Evolutionary conservation across 1,140 invertebrate genomes (phyloP).

Genomic region (Conus betulinus): DNA sequence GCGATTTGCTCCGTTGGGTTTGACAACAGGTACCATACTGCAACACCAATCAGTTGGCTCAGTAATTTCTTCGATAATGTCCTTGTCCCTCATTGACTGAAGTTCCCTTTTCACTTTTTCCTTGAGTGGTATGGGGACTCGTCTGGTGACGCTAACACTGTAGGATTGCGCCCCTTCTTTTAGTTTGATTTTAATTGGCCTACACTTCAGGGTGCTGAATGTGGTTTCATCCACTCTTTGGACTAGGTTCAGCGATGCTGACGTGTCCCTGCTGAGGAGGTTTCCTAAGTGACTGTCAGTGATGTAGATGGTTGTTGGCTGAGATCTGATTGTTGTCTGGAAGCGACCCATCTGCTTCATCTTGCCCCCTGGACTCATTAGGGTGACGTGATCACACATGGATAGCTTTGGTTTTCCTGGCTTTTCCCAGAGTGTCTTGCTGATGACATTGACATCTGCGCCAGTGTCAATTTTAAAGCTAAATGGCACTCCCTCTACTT

Average conservation of each 20-base stretch:
- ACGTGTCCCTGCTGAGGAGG: not conserved
- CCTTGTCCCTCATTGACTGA: constrained; percentile 4
- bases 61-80: not conserved
- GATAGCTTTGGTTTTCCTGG: not conserved
- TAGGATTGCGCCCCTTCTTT: constrained; percentile 4
- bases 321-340: not conserved
- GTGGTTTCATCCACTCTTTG: not conserved
- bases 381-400: not conserved
- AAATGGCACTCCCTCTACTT: no score
- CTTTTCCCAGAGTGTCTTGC: not conserved
- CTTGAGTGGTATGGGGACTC: not conserved
- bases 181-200: not conserved
- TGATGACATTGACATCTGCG: no score
- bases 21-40: not conserved
- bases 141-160: not conserved
- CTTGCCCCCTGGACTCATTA: not conserved
- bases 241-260: not conserved
- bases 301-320: not conserved
- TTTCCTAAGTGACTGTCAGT: not conserved
- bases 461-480: no score
- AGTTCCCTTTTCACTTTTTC: constrained; percentile 8
- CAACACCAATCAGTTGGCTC: constrained; percentile 25
- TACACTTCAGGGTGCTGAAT: not conserved
- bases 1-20: not conserved
- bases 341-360: not conserved